These are phyloP conservation scores for Tetraodon nigroviridis DNA, from an alignment of 2,113 vertebrate species.

Conservation along the genomic window DNA sequence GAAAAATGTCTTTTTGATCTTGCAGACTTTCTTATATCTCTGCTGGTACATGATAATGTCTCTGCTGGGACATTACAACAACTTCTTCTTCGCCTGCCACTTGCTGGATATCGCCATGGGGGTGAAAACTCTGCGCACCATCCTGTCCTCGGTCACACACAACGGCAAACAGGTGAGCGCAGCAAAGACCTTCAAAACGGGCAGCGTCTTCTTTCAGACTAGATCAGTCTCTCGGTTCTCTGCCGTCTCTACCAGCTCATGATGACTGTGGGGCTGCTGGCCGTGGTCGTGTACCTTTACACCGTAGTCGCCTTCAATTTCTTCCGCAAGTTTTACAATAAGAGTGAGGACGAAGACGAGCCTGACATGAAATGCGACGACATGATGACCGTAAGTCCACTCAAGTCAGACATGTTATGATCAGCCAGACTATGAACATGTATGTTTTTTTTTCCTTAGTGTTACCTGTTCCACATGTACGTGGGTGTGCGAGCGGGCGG, in stretches of 20 bases:
- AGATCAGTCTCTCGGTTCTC: not conserved
- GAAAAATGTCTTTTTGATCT: slow-evolving; percentile 10
- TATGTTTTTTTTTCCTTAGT: slow-evolving; percentile 63
- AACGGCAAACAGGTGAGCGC: slow-evolving; percentile 86
- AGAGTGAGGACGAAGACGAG: slow-evolving; percentile 89
- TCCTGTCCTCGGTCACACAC: slow-evolving; percentile 91
- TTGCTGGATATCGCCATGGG: slow-evolving; percentile 93
- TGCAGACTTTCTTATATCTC: slow-evolving; percentile 88
- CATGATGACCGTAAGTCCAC: slow-evolving; percentile 87
- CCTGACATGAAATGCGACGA: slow-evolving; percentile 95
- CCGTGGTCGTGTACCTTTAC: slow-evolving; percentile 90
- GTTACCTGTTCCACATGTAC: slow-evolving; percentile 95
- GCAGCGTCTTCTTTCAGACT: not conserved
- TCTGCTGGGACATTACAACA: slow-evolving; percentile 89
- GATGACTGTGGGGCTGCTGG: slow-evolving; percentile 89
- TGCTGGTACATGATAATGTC: slow-evolving; percentile 92
- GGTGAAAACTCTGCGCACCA: slow-evolving; percentile 88
- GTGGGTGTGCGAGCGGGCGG: slow-evolving; percentile 90
- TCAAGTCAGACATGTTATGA: not conserved
- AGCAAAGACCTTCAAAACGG: not conserved
- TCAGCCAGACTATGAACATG: not conserved
- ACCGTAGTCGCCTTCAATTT: slow-evolving; percentile 93
- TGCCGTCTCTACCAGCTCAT: slow-evolving; percentile 71
- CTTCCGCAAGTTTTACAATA: slow-evolving; percentile 96
- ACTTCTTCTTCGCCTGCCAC: slow-evolving; percentile 91